Base-by-base conservation (phyloP, 1,140 invertebrate genomes). In the Eubasilissa regina region DNA sequence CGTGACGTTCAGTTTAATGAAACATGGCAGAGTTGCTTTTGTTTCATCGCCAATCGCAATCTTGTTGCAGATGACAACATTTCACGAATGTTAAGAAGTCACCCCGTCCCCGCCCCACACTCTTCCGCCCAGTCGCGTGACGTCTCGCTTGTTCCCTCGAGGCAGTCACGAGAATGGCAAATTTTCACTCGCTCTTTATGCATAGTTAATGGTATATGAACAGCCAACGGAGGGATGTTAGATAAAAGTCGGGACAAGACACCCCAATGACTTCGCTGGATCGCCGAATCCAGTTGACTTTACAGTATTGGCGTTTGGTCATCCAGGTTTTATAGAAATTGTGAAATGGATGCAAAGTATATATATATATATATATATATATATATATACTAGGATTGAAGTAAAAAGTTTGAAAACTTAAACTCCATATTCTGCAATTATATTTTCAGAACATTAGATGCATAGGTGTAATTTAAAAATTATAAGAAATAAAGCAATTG, bases 151-250 rank as follows among this genome's bases (percentile, higher is more conserved):
- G 66, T 48, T 51, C 66, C 66, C 47, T 21, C 3, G 12, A 70
- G 66, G 45, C 66, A 70, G 66, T 25, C 66, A 73, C 56, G 72
- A 80, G 75, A 77, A 77, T 77, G 75, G 53, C 58, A 64, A 77
- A 80, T 72, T 77, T 77, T 74, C 79, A 68, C 75, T 72, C 35
- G 64, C 48, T 68, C 75, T 74, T 80, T 75, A 73, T 77, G 79
- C 75, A 80, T 72, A 80, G 53, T 74, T 80, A 77, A 77, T 77
- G 79, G 75, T 64, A 77, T 51, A 70, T 74, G 75, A 64, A 77
- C 79, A 66, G 44, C 62, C 58, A 35, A 17, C 17, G 48, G 19
- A 72, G 76, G 76, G 76, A 47, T 70, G 76, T 70, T 70, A 70
- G 76, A 78, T 78, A 78, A 78, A 78, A 78, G 51, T 70, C 35